Base-by-base conservation (phyloP, 1,140 invertebrate genomes). In the Drosophila saltans region DNA sequence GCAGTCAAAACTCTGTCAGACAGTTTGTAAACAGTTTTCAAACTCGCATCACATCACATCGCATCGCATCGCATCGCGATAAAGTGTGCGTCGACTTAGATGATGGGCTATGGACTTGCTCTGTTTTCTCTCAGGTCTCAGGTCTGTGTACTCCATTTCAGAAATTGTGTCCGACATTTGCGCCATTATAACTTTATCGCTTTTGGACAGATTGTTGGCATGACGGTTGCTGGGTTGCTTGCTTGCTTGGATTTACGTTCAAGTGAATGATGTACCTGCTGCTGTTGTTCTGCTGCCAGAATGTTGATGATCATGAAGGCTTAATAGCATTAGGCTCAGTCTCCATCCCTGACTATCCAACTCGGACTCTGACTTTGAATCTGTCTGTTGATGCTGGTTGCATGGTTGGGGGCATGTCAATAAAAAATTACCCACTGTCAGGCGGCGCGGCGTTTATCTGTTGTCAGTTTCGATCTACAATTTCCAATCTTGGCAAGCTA, bases 181-280 rank as follows among this genome's bases (percentile, higher is more conserved):
- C 84, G 88, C 84, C 84, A 89, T 89, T 89, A 90, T 89, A 89
- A 89, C 84, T 89, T 89, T 90, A 89, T 89, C 84, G 84, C 85
- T 89, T 90, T 90, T 83, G 81, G 84, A 89, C 85, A 84, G 84
- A 89, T 89, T 89, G 84, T 88, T 88, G 77, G 76, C 76, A 80
- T 80, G 77, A 80, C 80, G 68, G 63, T 64, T 52, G 59, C 57
- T 66, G 21, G 39, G 56, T 59, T 66, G 67, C 0, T 8, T 30
- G 66, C 43, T 40, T 52, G 57, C 40, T 48, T 67, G 57, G 65
- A 64, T 52, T 26, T 26, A 52, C 63, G 75, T 63, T 59, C 36
- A 39, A 70, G 69, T 85, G 81, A 86, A 79, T 85, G 82, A 86
- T 82, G 78, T 82, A 79, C 72, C 82, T 86, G 82, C 79, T 81